Conservation (phyloP, 2,797 vertebrate species). For the Sebastes ruberrimus region DNA sequence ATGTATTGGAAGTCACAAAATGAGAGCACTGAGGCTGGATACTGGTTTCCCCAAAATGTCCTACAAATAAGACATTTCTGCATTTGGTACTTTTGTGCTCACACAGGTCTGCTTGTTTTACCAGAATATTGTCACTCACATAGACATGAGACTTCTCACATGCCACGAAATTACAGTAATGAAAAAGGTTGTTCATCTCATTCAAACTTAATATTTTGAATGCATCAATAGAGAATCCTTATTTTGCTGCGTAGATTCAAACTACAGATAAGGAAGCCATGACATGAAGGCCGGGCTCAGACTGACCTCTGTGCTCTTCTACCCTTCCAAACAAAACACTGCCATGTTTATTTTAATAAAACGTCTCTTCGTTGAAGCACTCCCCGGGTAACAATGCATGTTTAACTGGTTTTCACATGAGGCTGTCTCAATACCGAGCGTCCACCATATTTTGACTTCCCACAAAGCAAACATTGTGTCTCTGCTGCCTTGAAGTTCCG, state of each 20-base stretch:
- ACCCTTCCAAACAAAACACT: constrained; percentile 16
- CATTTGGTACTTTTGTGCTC: neutral
- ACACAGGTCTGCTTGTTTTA: neutral
- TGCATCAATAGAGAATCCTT: neutral
- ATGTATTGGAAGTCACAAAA: neutral
- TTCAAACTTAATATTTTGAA: too few species aligned
- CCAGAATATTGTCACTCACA: too few species aligned
- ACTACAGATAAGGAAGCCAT: neutral
- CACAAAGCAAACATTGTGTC: constrained; percentile 40
- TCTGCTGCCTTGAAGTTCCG: constrained; percentile 18
- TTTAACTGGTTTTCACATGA: constrained; percentile 35
- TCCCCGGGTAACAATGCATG: constrained; percentile 28
- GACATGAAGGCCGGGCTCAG: neutral
- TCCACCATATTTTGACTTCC: constrained; percentile 38
- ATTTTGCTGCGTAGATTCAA: neutral
- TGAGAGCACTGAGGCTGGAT: neutral
- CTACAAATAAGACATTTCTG: neutral
- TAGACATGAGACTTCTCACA: too few species aligned
- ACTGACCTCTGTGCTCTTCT: neutral
- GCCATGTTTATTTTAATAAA: constrained; percentile 28
- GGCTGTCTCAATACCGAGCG: constrained; percentile 21
- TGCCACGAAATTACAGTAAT: too few species aligned
- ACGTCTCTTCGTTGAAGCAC: neutral
- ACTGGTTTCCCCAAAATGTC: neutral
- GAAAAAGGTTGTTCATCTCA: too few species aligned